Conservation (phyloP, 2,113 vertebrate species). For the Sinocyclocheilus rhinocerous region DNA sequence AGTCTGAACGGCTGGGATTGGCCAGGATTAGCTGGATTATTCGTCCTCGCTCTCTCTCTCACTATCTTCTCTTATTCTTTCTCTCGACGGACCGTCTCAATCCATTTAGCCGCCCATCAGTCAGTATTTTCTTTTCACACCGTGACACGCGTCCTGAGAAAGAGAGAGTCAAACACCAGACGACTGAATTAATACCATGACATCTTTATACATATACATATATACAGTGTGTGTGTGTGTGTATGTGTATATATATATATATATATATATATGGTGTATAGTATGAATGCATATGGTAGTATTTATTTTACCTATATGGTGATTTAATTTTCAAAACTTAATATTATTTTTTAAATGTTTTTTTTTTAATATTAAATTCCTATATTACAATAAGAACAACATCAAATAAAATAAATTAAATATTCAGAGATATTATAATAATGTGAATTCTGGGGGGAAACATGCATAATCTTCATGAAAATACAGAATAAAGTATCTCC, state of each 20-base stretch:
- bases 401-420: neutral
- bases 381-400: neutral
- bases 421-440: neutral
- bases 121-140: constrained; percentile 33
- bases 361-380: too few relatives aligned
- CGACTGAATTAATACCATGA: neutral
- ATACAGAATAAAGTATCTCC: neutral
- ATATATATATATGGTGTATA: too few relatives aligned
- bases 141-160: neutral
- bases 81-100: constrained; percentile 62
- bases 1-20: constrained; percentile 65
- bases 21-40: constrained; percentile 68
- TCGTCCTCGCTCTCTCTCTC: constrained; percentile 60
- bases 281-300: too few relatives aligned
- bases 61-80: constrained; percentile 47
- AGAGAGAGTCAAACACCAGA: neutral
- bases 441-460: neutral
- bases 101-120: constrained; percentile 65
- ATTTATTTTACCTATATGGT: too few relatives aligned
- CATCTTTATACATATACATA: too few relatives aligned
- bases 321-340: too few relatives aligned
- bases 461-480: neutral
- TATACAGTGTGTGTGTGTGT: too few relatives aligned
- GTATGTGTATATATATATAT: too few relatives aligned
- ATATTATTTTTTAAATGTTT: too few relatives aligned